These are phyloP conservation scores for Acanthurus tractus DNA, from an alignment of 2,797 vertebrate genomes.

Conservation along the genomic window DNA sequence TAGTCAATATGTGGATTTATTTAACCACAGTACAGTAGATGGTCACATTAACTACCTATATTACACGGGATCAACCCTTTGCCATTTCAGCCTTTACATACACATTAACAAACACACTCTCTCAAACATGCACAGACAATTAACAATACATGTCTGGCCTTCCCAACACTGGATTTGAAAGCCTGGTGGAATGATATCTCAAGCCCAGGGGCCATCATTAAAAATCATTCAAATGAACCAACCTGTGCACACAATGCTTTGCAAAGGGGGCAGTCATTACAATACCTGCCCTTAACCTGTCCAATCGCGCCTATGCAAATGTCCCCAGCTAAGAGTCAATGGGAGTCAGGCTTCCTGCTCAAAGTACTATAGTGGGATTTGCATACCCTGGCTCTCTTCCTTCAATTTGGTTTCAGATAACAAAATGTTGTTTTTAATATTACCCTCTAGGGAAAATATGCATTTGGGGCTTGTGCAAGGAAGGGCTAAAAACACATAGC, in stretches of 20 bases:
- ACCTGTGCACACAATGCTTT: conserved; percentile 82
- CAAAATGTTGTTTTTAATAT: conserved; percentile 74
- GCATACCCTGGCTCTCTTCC: conserved; percentile 75
- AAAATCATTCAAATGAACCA: conserved; percentile 82
- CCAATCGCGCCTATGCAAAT: conserved; percentile 85
- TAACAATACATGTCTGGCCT: conserved; percentile 51
- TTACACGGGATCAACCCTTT: conserved; percentile 40
- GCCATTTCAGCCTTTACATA: conserved; percentile 1
- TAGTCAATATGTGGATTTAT: conserved; percentile 29
- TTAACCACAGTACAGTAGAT: conserved; percentile 40
- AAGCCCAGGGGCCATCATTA: conserved; percentile 70
- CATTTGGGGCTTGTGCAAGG: conserved; percentile 9
- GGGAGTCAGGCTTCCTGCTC: conserved; percentile 68
- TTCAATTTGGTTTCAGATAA: conserved; percentile 82
- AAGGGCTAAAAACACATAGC: neutral
- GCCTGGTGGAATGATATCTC: conserved; percentile 62
- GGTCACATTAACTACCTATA: conserved; percentile 39
- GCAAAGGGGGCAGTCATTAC: conserved; percentile 78
- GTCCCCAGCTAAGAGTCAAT: conserved; percentile 69
- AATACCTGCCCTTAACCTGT: conserved; percentile 77
- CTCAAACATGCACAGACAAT: conserved; percentile 28
- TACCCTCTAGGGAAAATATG: conserved; percentile 72
- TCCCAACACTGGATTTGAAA: conserved; percentile 57
- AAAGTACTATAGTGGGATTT: conserved; percentile 70
- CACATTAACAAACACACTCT: conserved; percentile 13